These are phyloP conservation scores for Caracal caracal DNA, from an alignment of 2,113 vertebrate species.

Conservation along the genomic window DNA sequence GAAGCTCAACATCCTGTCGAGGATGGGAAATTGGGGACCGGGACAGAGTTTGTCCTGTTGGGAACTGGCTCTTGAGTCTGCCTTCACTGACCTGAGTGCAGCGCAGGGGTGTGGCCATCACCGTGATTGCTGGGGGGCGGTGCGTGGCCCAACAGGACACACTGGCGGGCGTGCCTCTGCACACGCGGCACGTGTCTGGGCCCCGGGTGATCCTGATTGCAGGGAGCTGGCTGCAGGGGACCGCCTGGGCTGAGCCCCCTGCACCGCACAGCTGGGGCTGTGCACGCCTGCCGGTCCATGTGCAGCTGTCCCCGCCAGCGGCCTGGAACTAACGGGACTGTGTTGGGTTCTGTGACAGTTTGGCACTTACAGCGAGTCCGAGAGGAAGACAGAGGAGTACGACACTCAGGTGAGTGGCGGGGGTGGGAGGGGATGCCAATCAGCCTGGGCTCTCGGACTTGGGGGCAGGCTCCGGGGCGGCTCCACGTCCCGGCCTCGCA, in stretches of 20 bases:
- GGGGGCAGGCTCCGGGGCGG: not conserved
- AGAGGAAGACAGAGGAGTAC: constrained; percentile 95
- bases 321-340: not conserved
- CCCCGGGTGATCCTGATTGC: no score
- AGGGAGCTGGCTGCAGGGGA: rapidly evolving
- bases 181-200: not conserved
- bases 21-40: rapidly evolving
- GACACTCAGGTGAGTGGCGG: constrained; percentile 91
- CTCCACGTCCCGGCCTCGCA: no score
- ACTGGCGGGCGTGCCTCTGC: not conserved
- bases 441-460: not conserved
- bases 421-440: rapidly evolving
- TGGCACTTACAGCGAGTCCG: constrained; percentile 93
- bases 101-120: no score
- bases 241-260: not conserved
- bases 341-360: constrained; percentile 87
- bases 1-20: not conserved
- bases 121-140: no score
- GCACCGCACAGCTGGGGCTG: not conserved
- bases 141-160: no score
- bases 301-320: not conserved
- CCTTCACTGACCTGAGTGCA: not conserved
- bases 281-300: rapidly evolving
- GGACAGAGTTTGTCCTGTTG: not conserved
- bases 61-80: not conserved